Evolutionary conservation across 2,888 invertebrate genomes (phyloP).

Genomic region (Eustalomyia histrio): DNA sequence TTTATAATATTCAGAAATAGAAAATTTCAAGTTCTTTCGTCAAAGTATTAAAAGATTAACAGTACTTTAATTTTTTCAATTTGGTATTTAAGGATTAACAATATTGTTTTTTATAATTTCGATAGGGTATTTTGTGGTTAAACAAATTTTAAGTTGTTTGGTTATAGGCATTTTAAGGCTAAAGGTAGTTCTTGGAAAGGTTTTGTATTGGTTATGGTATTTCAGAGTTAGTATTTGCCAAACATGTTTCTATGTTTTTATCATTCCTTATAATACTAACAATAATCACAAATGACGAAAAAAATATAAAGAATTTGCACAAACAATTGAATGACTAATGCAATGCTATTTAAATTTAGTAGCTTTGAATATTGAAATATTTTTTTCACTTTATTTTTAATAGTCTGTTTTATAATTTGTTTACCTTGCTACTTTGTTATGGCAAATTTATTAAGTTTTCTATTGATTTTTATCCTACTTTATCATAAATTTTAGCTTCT

Average conservation of each 20-base stretch:
- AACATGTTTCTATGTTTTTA: not conserved
- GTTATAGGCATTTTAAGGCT: no score
- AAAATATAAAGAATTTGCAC: conserved; percentile 34
- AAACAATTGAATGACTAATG: conserved; percentile 60
- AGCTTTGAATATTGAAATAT: not conserved
- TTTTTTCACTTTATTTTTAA: conserved; percentile 5
- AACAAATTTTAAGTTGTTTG: no score
- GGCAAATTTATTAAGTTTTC: not conserved
- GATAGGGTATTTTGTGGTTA: no score
- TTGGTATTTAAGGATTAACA: no score
- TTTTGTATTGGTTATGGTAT: no score
- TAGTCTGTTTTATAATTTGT: not conserved
- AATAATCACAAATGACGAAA: not conserved
- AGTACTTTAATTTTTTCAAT: no score
- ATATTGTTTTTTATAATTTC: no score
- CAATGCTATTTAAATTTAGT: conserved; percentile 22
- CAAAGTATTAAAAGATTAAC: no score
- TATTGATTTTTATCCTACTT: not conserved
- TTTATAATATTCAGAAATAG: no score
- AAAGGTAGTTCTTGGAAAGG: no score
- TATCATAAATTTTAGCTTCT: conserved; percentile 12
- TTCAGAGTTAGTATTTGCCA: no score
- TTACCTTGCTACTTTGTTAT: conserved; percentile 32
- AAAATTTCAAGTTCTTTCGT: no score
- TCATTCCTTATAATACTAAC: not conserved